Percentiles rank a stretch among this genome's conserved stretches.
phyloP scores from a whole-genome alignment of 1,140 invertebrate genomes.

The Armadillidium nasatum region DNA sequence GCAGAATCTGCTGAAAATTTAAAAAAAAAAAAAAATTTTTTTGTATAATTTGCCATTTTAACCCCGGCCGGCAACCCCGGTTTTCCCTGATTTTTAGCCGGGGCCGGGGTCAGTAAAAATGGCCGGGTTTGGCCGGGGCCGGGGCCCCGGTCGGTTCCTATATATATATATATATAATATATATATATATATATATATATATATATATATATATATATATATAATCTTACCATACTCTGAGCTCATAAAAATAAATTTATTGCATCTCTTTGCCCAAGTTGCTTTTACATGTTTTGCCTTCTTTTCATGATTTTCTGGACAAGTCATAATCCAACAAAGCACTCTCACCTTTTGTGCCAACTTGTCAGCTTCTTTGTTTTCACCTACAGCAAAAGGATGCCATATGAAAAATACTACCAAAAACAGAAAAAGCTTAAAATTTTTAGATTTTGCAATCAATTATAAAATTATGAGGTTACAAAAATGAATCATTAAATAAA shows the following conservation, averaged over 20 bases:
- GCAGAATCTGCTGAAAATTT: too few species aligned
- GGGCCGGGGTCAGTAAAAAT: too few species aligned
- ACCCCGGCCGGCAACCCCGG: too few species aligned
- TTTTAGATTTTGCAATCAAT: too few species aligned
- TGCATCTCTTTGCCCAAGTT: constrained; percentile 92
- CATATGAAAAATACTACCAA: neutral
- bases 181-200: constrained; percentile 42
- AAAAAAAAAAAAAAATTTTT: too few species aligned
- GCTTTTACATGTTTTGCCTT: constrained; percentile 87
- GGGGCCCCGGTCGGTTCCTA: too few species aligned
- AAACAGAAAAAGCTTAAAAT: neutral
- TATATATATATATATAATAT: constrained; percentile 31
- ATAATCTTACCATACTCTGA: constrained; percentile 59
- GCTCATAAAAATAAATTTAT: constrained; percentile 84
- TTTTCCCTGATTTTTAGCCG: too few species aligned
- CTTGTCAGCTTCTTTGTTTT: constrained; percentile 45
- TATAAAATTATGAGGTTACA: too few species aligned
- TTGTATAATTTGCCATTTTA: too few species aligned
- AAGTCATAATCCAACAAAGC: constrained; percentile 94
- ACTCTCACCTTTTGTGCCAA: constrained; percentile 68
- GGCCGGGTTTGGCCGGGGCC: too few species aligned
- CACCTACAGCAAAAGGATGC: neutral
- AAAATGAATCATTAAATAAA: too few species aligned
- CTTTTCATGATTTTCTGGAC: constrained; percentile 77
- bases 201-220: constrained; percentile 31